These are phyloP conservation scores for Exephanes ischioxanthus DNA, from an alignment of 2,888 invertebrate species.

Conservation along the genomic window DNA sequence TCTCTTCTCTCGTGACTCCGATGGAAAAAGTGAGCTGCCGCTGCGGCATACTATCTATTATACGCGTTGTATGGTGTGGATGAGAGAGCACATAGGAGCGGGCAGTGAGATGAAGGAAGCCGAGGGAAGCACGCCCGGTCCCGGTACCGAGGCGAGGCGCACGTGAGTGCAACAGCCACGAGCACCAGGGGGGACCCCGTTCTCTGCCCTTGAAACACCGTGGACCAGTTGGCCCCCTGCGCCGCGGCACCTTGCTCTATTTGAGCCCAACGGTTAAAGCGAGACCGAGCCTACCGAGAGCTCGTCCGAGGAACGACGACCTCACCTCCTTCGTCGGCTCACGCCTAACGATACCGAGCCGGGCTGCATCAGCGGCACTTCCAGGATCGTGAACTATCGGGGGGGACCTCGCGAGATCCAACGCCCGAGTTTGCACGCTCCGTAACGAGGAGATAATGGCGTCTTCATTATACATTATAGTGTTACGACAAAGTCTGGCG, in stretches of 20 bases:
- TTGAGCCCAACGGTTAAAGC: slow-evolving; percentile 55
- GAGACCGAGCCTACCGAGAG: background rate
- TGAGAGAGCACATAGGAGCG: slow-evolving; percentile 8
- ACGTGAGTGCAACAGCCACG: slow-evolving; percentile 55
- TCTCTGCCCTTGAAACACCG: slow-evolving; percentile 62
- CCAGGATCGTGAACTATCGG: slow-evolving; percentile 26
- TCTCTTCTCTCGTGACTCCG: slow-evolving; percentile 54
- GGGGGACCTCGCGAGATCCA: background rate
- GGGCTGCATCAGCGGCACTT: slow-evolving; percentile 29
- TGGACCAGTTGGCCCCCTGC: slow-evolving; percentile 35
- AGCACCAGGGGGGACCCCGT: slow-evolving; percentile 55
- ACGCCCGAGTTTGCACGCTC: slow-evolving; percentile 40
- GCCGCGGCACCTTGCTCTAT: slow-evolving; percentile 43
- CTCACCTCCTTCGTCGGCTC: slow-evolving; percentile 40
- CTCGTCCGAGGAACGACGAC: slow-evolving; percentile 41
- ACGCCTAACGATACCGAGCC: slow-evolving; percentile 25
- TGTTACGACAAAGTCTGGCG: slow-evolving; percentile 38
- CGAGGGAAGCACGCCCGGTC: slow-evolving; percentile 27
- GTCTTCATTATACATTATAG: slow-evolving; percentile 59
- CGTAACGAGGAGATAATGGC: slow-evolving; percentile 63
- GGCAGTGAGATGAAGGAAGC: slow-evolving; percentile 9
- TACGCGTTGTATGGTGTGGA: slow-evolving; percentile 4
- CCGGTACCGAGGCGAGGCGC: slow-evolving; percentile 35
- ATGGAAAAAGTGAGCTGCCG: slow-evolving; percentile 58
- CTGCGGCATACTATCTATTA: background rate